Base-by-base conservation (phyloP, 1,140 invertebrate genomes). In the Drosophila tsacasi region DNA sequence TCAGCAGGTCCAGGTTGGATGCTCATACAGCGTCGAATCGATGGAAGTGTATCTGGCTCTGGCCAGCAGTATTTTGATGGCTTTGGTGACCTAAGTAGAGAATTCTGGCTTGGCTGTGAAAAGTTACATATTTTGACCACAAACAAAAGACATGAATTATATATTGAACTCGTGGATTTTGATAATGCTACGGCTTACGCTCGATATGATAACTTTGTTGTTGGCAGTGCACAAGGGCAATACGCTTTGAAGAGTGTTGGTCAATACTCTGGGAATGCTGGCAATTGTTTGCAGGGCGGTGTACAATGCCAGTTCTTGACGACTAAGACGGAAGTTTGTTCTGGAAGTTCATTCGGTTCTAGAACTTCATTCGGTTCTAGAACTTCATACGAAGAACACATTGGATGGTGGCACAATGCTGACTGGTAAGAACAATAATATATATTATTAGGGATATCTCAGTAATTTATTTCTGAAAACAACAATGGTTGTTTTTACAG, bases 111-210 rank as follows among this genome's bases (percentile, higher is more conserved):
- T 30, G 30, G 30, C 30, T 30, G 30, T 30, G 30, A 30, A 30
- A 32, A 13, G 1, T 8, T 54, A 52, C 50, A 52, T 15, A 8
- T 1, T 6, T 32, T 35, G 12, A 54, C 50, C 5, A 15, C 27
- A 32, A 19, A 13, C n/a, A 7, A 4, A 32, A 21, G n/a, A 21
- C 12, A 32, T 54, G 50, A 54, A 54, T 54, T 54, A 35, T 54
- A 32, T 15, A 54, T 54, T 21, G 50, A 54, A 32, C 50, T 54
- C 12, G 27, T 54, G 19, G 50, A 35, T 54, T 54, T 54, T 32
- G 50, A 54, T 54, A 32, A 54, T 54, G 50, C 50, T 27, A 54
- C 6, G 5, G 57, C 57, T 27, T 59, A 8, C 1, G 50, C 50
- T 21, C 19, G 50, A 35, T 54, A 54, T 19, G n/a, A 35, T 35